A percentile compares a stretch with the other conserved stretches of the same genome.
phyloP scores from a whole-genome alignment of 2,797 vertebrate genomes.

The Ciconia nigra region DNA sequence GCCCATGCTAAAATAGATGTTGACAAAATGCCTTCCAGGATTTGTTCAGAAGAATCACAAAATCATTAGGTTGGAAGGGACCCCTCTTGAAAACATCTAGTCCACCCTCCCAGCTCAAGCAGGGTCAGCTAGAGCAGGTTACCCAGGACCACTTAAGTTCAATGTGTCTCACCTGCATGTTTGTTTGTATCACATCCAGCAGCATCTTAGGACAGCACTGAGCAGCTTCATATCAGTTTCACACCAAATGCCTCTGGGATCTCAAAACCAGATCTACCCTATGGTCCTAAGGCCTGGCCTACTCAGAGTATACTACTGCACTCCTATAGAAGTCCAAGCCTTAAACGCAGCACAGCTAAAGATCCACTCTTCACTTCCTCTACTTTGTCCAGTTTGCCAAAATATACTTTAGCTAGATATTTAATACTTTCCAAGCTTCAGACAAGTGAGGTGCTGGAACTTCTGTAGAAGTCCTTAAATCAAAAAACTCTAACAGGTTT shows the following conservation, averaged over 20 bases:
- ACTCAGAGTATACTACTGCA: too few relatives aligned
- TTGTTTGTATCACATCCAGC: background rate
- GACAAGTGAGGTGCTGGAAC: background rate
- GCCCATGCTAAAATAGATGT: background rate
- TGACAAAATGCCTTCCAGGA: background rate
- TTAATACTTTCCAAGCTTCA: background rate
- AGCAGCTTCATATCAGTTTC: background rate
- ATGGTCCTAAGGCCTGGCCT: background rate
- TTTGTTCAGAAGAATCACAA: background rate
- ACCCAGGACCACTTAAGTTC: background rate
- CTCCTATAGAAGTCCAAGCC: background rate
- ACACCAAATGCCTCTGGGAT: background rate
- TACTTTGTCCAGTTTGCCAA: background rate
- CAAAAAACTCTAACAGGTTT: background rate
- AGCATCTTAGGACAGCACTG: background rate
- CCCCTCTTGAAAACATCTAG: background rate
- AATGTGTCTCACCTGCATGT: accelerated
- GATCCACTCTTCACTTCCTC: background rate
- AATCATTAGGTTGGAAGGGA: background rate
- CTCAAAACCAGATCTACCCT: background rate
- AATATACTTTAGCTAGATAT: background rate
- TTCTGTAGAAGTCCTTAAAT: background rate
- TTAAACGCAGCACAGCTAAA: background rate
- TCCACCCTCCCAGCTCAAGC: background rate
- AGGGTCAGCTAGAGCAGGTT: background rate